phyloP scores from a whole-genome alignment of 2,888 invertebrate species.

The Anagyrus pseudococci region DNA sequence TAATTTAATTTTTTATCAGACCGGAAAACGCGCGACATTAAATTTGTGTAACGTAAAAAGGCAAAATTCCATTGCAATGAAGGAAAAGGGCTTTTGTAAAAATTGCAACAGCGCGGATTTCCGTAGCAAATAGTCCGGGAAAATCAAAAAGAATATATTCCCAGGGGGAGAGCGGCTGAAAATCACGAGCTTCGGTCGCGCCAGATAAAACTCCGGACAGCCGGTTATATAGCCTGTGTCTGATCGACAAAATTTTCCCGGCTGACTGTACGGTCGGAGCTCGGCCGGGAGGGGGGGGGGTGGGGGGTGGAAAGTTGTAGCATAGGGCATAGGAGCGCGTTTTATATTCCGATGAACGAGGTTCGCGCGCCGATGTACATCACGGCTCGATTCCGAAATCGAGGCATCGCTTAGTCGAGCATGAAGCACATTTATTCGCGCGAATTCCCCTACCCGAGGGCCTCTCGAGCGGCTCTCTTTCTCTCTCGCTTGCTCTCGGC shows the following conservation, averaged over 20 bases:
- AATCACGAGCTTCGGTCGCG: not conserved
- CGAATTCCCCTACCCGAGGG: conserved; percentile 42
- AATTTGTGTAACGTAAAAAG: too few relatives aligned
- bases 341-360: conserved; percentile 50
- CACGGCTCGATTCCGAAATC: conserved; percentile 58
- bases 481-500: conserved; percentile 43
- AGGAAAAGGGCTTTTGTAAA: too few relatives aligned
- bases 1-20: too few relatives aligned
- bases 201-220: too few relatives aligned
- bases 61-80: too few relatives aligned
- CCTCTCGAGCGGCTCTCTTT: conserved; percentile 7
- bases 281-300: not conserved
- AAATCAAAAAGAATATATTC: not conserved
- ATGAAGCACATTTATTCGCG: conserved; percentile 59
- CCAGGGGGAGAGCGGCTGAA: not conserved
- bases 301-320: not conserved
- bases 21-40: too few relatives aligned
- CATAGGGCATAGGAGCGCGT: conserved; percentile 25
- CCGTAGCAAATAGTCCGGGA: too few relatives aligned
- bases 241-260: conserved; percentile 45
- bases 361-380: conserved; percentile 48
- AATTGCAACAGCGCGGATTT: too few relatives aligned
- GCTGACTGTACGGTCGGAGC: conserved; percentile 42
- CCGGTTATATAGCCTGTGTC: too few relatives aligned
- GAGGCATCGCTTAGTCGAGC: conserved; percentile 59